Percentiles rank a stretch among this genome's conserved stretches.
phyloP scores from a whole-genome alignment of 2,797 vertebrate species.

The Peromyscus eremicus region DNA sequence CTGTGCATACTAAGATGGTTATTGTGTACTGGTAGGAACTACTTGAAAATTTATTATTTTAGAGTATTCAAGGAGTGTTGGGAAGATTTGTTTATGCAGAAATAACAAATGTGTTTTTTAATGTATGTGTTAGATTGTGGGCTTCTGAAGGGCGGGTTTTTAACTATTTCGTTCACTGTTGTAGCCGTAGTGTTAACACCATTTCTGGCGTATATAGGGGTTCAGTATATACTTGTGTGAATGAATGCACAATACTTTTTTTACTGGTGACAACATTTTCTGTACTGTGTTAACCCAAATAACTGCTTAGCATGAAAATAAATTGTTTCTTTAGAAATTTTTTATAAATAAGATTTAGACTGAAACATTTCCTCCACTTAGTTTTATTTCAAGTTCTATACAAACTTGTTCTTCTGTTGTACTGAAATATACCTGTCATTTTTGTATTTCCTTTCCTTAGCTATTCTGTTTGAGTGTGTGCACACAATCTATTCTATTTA shows the following conservation, averaged over 20 bases:
- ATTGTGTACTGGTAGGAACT: slow-evolving; percentile 27
- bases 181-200: not conserved
- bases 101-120: not conserved
- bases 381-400: slow-evolving; percentile 55
- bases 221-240: slow-evolving; percentile 58
- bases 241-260: slow-evolving; percentile 41
- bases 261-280: not conserved
- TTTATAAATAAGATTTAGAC: slow-evolving; percentile 61
- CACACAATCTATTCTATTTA: slow-evolving; percentile 97
- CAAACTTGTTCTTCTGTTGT: slow-evolving; percentile 53
- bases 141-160: not conserved
- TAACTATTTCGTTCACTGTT: slow-evolving; percentile 58
- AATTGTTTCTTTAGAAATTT: slow-evolving; percentile 60
- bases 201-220: slow-evolving; percentile 10
- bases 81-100: not conserved
- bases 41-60: slow-evolving; percentile 50
- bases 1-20: slow-evolving; percentile 25
- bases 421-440: slow-evolving; percentile 52
- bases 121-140: not conserved
- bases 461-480: slow-evolving; percentile 98
- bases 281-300: slow-evolving; percentile 8
- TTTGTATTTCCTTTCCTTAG: slow-evolving; percentile 86
- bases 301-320: slow-evolving; percentile 51
- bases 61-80: slow-evolving; percentile 31
- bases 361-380: slow-evolving; percentile 52